phyloP scores from a whole-genome alignment of 2,797 vertebrate genomes.

The Coranthus polyacanthus region DNA sequence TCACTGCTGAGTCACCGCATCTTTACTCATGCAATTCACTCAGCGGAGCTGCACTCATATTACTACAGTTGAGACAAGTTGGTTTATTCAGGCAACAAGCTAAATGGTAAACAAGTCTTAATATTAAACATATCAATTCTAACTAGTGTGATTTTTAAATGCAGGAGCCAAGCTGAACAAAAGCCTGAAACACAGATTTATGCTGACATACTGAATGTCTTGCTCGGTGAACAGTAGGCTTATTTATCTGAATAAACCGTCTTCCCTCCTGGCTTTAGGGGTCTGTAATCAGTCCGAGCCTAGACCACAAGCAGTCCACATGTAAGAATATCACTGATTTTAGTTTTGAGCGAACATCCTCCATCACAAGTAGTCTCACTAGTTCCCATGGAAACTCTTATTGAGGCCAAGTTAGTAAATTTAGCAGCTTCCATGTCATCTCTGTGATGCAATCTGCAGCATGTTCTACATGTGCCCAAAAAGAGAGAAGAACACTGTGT shows the following conservation, averaged over 20 bases:
- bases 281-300: background rate
- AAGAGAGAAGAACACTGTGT: constrained; percentile 42
- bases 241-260: background rate
- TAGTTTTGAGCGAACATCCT: constrained; percentile 63
- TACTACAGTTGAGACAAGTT: constrained; percentile 4
- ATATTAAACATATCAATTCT: background rate
- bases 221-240: background rate
- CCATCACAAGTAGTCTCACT: constrained; percentile 72
- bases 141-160: constrained; percentile 12
- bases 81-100: constrained; percentile 14
- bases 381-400: constrained; percentile 85
- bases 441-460: constrained; percentile 72
- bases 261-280: background rate
- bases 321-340: constrained; percentile 51
- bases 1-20: constrained; percentile 35
- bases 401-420: constrained; percentile 81
- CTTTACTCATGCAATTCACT: constrained; percentile 11
- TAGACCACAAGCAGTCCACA: constrained; percentile 19
- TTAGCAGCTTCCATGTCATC: constrained; percentile 80
- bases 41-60: constrained; percentile 11
- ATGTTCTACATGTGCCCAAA: constrained; percentile 60
- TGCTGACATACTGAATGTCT: constrained; percentile 1
- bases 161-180: constrained; percentile 5
- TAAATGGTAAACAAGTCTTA: constrained; percentile 26
- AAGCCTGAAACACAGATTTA: background rate